A percentile compares a stretch with the other conserved stretches of the same genome.
phyloP scores from a whole-genome alignment of 92 coral and sea anemone genomes.

The Isaurus tuberculatus region DNA sequence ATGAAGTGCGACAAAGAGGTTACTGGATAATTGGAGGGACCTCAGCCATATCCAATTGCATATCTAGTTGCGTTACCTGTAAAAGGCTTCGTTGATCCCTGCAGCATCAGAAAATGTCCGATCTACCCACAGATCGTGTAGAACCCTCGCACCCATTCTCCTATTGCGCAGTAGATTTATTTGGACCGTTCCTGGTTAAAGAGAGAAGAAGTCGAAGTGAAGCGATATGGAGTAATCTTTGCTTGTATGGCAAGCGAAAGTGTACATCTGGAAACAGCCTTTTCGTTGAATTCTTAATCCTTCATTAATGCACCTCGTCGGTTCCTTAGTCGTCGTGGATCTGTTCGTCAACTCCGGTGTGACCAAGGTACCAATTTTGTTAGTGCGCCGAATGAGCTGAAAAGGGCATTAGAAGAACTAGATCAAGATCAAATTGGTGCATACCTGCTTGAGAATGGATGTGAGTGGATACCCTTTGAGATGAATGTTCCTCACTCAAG shows the following conservation, averaged over 20 bases:
- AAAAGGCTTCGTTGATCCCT: too few species aligned
- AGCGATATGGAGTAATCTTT: slow-evolving; percentile 5
- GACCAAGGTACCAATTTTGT: too few species aligned
- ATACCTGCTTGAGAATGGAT: slow-evolving; percentile 46
- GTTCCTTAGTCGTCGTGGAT: slow-evolving; percentile 36
- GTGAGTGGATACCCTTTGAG: background rate
- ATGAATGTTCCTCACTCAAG: slow-evolving; percentile 37
- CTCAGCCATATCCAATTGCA: too few species aligned
- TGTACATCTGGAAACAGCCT: slow-evolving; percentile 56
- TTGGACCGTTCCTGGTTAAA: slow-evolving; percentile 25
- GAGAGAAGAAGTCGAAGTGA: slow-evolving; percentile 21
- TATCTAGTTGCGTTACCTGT: too few species aligned
- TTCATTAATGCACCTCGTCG: slow-evolving; percentile 59
- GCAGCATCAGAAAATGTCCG: too few species aligned
- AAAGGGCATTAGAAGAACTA: background rate
- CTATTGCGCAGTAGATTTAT: background rate
- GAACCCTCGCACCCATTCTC: background rate
- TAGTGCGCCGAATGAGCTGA: too few species aligned
- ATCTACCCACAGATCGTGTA: background rate
- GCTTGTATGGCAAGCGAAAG: slow-evolving; percentile 27
- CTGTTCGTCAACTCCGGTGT: slow-evolving; percentile 42
- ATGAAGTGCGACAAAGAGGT: slow-evolving; percentile 43
- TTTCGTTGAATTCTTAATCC: slow-evolving; percentile 49
- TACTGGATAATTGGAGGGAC: too few species aligned
- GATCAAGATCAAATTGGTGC: slow-evolving; percentile 18